Evolutionary conservation across 1,140 invertebrate genomes (phyloP).

Genomic region (Andrena cerasifolii): DNA sequence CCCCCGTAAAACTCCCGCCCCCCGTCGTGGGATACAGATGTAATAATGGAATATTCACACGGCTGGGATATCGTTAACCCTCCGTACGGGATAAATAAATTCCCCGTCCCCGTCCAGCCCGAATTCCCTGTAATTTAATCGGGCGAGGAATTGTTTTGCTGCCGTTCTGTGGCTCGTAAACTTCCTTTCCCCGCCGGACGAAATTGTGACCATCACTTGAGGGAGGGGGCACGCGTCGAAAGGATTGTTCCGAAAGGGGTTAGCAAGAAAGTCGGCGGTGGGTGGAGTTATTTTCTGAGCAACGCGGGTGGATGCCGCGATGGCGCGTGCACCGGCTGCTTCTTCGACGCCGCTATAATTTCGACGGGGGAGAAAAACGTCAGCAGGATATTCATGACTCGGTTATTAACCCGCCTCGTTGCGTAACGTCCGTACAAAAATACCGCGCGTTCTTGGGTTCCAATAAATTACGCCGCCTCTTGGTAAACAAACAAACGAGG

Average conservation of each 20-base stretch:
- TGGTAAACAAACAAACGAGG: constrained; percentile 1
- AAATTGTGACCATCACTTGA: too few species aligned
- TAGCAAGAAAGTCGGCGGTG: not conserved
- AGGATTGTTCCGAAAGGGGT: not conserved
- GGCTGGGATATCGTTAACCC: constrained; percentile 28
- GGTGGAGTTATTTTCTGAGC: not conserved
- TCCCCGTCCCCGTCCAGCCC: not conserved
- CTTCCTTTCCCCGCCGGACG: too few species aligned
- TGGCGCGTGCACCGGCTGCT: constrained; percentile 22
- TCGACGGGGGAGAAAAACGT: constrained; percentile 64
- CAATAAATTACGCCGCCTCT: not conserved
- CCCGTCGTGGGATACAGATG: constrained; percentile 11
- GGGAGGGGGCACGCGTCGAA: too few species aligned
- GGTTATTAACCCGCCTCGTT: constrained; percentile 65
- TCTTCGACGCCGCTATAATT: constrained; percentile 57
- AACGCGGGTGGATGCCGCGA: not conserved
- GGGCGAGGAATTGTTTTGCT: not conserved
- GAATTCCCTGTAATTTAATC: not conserved
- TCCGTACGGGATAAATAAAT: constrained; percentile 20
- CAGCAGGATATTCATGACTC: constrained; percentile 61
- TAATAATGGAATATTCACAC: constrained; percentile 40
- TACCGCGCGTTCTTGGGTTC: not conserved
- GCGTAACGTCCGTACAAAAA: constrained; percentile 10
- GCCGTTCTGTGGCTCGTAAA: not conserved
- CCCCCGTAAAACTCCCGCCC: constrained; percentile 48